Percentiles rank a stretch among this genome's conserved stretches.
Conservation (phyloP, 2,888 invertebrate genomes). For the Ectemnius lituratus region DNA sequence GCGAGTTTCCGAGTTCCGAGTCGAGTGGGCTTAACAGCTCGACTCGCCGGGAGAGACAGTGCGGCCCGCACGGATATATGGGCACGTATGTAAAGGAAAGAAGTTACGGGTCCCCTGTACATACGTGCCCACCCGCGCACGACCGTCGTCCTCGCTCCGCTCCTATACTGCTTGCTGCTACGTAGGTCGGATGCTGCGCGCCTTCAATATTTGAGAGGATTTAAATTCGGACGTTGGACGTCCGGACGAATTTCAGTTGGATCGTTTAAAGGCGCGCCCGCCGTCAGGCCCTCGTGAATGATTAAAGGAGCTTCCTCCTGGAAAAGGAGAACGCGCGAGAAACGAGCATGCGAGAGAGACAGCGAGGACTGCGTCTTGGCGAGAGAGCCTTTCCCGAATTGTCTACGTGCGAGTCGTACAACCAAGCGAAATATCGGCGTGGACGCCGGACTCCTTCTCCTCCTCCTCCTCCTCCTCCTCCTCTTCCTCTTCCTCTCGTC, state of each 20-base stretch:
- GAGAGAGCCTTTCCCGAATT: constrained; percentile 64
- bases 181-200: constrained; percentile 45
- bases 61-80: constrained; percentile 36
- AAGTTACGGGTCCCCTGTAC: constrained; percentile 46
- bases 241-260: constrained; percentile 75
- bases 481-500: no score
- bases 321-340: constrained; percentile 51
- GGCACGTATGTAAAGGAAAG: constrained; percentile 51
- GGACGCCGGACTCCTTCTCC: constrained; percentile 11
- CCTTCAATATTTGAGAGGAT: constrained; percentile 76
- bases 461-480: constrained; percentile 16
- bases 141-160: constrained; percentile 13
- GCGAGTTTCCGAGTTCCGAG: constrained; percentile 19
- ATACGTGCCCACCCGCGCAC: constrained; percentile 25
- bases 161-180: constrained; percentile 35
- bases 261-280: constrained; percentile 74
- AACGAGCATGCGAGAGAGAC: not conserved
- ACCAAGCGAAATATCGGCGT: constrained; percentile 60
- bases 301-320: constrained; percentile 70
- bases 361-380: constrained; percentile 45
- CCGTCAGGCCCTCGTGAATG: constrained; percentile 74
- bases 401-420: constrained; percentile 66
- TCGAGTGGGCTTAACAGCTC: constrained; percentile 64
- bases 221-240: constrained; percentile 75
- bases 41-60: constrained; percentile 38